phyloP scores from a whole-genome alignment of 23 tunicate species.

The Styela plicata region DNA sequence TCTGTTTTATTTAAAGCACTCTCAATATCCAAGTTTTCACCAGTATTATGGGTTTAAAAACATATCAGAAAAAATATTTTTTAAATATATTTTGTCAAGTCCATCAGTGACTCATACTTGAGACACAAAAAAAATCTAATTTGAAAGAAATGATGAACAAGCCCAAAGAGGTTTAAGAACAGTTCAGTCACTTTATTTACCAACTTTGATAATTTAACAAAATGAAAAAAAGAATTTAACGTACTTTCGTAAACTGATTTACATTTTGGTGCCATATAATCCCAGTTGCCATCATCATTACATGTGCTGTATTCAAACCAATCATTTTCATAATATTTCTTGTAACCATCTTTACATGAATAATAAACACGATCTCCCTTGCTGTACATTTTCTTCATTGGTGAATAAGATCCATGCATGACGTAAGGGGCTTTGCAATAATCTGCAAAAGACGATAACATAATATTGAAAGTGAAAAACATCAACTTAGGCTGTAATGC shows the following conservation, averaged over 20 bases:
- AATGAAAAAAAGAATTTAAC: neutral
- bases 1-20: too few species aligned
- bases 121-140: too few species aligned
- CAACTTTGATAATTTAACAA: neutral
- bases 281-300: constrained; percentile 13
- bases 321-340: neutral
- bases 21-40: too few species aligned
- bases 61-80: too few species aligned
- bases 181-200: neutral
- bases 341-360: constrained; percentile 27
- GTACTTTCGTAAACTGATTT: neutral
- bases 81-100: too few species aligned
- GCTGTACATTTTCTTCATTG: constrained; percentile 19
- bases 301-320: constrained; percentile 34
- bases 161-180: too few species aligned
- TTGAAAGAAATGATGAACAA: too few species aligned
- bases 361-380: constrained; percentile 17
- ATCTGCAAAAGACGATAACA: neutral
- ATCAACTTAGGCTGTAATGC: neutral
- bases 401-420: constrained; percentile 1
- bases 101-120: too few species aligned
- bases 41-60: too few species aligned
- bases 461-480: neutral
- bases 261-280: constrained; percentile 22
- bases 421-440: constrained; percentile 7